phyloP scores from a whole-genome alignment of 2,113 vertebrate genomes.

The Nestor notabilis region DNA sequence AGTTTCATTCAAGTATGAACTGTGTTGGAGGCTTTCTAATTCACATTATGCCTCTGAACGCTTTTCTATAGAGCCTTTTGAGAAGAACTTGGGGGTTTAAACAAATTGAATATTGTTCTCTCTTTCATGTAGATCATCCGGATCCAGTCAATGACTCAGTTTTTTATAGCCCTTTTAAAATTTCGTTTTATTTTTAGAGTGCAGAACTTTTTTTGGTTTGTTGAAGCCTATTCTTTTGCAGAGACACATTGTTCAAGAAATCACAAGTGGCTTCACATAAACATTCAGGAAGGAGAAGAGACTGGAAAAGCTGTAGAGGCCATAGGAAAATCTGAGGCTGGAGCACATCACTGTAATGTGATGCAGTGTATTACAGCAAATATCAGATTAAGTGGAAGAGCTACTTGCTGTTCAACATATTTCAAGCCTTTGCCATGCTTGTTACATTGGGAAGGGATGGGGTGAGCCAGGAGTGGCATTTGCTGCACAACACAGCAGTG shows the following conservation, averaged over 20 bases:
- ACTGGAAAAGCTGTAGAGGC: neutral
- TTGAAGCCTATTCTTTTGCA: neutral
- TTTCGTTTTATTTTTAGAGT: constrained; percentile 33
- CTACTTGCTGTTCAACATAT: neutral
- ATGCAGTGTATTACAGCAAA: neutral
- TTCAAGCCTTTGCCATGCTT: neutral
- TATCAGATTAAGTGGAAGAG: neutral
- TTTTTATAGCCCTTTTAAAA: constrained; percentile 26
- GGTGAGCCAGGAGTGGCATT: neutral
- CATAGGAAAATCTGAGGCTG: neutral
- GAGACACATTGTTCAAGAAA: neutral
- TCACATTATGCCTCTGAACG: neutral
- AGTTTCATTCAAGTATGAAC: constrained; percentile 41
- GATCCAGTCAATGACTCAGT: neutral
- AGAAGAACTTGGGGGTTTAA: constrained; percentile 21
- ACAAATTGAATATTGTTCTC: constrained; percentile 28
- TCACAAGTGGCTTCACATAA: neutral
- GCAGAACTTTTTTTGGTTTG: neutral
- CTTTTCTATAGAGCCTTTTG: constrained; percentile 39
- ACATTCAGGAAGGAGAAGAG: constrained; percentile 15
- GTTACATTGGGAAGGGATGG: neutral
- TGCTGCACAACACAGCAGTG: neutral
- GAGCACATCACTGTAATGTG: neutral
- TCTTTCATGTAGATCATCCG: constrained; percentile 48
- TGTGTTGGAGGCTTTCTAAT: constrained; percentile 38